Evolutionary conservation across 30 jellyfish, hydroid and myxozoan genomes (phyloP), one percentile per base, ranked within the genome.

Genomic region (Hydractinia symbiolongicarpus): DNA sequence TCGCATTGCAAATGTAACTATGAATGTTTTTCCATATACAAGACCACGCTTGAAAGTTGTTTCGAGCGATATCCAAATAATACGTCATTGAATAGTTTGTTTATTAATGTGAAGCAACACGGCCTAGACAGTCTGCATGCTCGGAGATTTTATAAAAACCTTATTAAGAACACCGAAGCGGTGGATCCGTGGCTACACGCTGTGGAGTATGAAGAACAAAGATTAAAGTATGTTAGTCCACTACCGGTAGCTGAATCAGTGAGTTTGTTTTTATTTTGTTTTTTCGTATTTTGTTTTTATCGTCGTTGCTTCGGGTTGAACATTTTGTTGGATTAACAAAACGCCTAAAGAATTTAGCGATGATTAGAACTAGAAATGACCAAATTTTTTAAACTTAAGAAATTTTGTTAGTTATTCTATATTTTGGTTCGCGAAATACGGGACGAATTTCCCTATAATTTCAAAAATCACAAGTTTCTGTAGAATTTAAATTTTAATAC

Each of bases 41-140:
- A 53, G 19, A 61, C 52, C 44, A 21, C 16, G 73, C 53, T 66
- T 9, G 82, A 49, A 50, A 6, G 16, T 7, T 79, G 87, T 50
- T 53, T 79, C 50, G 11, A 15, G 49, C 19, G 5, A 16, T 67
- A 61, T 49, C 81, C 56, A 9, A 19, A 49, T n/a, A 55, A 66
- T 61, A n/a, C 50, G 17, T 21, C 44, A 5, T 13, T 79, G 8
- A 61, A 61, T n/a, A 20, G 60, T n/a, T 67, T 79, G 20, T 79
- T 17, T 67, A 79, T 79, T 20, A 61, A 66, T 16, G 44, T 67
- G 20, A 49, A 79, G 21, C 70, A 69, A 17, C 81, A 21, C 11
- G 87, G 87, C 14, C 5, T 79, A 15, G 52, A 79, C 44, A 66
- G 70, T 20, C 61, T 79, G 55, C 50, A 66, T 13, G 87, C 70